Evolutionary conservation across 2,888 invertebrate species (phyloP).

Genomic region (Sesia bembeciformis): DNA sequence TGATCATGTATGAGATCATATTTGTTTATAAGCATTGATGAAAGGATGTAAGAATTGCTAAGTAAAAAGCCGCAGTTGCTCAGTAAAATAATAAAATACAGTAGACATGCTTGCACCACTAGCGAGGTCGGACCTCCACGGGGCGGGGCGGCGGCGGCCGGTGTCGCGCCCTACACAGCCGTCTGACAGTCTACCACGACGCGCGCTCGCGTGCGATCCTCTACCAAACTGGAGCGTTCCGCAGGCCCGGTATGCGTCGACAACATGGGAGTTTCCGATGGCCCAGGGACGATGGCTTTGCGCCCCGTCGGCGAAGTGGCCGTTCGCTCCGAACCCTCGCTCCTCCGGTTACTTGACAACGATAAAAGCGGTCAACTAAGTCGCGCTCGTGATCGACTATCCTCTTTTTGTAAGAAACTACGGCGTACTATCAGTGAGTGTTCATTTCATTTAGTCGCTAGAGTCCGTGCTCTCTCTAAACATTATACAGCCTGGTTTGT

Average conservation of each 20-base stretch:
- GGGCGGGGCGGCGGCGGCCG: conserved; percentile 31
- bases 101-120: not conserved
- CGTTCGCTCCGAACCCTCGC: conserved; percentile 58
- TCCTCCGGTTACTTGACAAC: conserved; percentile 55
- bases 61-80: no score
- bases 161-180: conserved; percentile 18
- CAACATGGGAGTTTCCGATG: conserved; percentile 61
- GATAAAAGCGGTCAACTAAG: conserved; percentile 60
- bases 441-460: conserved; percentile 4
- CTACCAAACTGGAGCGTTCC: conserved; percentile 66
- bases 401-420: conserved; percentile 67
- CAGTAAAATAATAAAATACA: no score
- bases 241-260: conserved; percentile 70
- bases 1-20: no score
- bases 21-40: no score
- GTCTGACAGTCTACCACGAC: conserved; percentile 49
- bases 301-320: conserved; percentile 57
- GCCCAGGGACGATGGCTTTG: conserved; percentile 37
- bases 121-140: conserved; percentile 32
- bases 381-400: conserved; percentile 59
- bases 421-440: conserved; percentile 70
- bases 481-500: not conserved
- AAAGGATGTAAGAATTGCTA: no score
- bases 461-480: not conserved
- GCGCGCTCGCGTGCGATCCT: conserved; percentile 63